Base-by-base conservation (phyloP, 1,140 invertebrate genomes). In the Belonocnema kinseyi region DNA sequence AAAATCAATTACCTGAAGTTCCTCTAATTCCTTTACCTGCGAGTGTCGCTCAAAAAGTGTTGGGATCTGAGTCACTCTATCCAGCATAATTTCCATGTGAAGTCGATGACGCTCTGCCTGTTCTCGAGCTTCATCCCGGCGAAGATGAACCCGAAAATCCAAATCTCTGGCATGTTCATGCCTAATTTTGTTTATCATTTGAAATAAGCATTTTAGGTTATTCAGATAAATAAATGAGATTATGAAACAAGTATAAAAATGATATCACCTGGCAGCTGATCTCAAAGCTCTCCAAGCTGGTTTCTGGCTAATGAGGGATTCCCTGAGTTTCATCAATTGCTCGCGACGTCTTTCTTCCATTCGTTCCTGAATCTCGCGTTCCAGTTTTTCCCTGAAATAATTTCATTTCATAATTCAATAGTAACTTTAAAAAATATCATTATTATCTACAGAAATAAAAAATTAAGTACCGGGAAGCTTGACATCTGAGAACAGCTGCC, bases 31-130 rank as follows among this genome's bases (percentile, higher is more conserved):
- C 53, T 73, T 79, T 83, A 94, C 94, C 81, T 94, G 93, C n/a
- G 94, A 95, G 82, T 94, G 93, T 71, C 94, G 90, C 88, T 95
- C 94, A 81, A 95, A 95, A 14, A 95, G 91, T 74, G 94, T 93
- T 0, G 95, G 95, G 82, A 95, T 94, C 80, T 92, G 92, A 70
- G 93, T 93, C 0, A 95, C 95, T 77, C 95, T 92, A 71, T 94
- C 93, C 73, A 94, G 89, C 94, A 95, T 95, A 76, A 93, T 85
- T 87, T 95, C 93, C 95, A 95, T 95, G 80, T 94, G 93, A 46
- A 94, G 89, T 8, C 93, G 90, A 88, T 94, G 94, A 84, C 94
- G 93, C 80, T 95, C 94, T 11, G 93, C 92, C 77, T 93, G 92
- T 81, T 95, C 92, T 80, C 92, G 90, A 58, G 95, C 94, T 87